Evolutionary conservation across 2,888 invertebrate species (phyloP).

Genomic region (Eilema depressum): DNA sequence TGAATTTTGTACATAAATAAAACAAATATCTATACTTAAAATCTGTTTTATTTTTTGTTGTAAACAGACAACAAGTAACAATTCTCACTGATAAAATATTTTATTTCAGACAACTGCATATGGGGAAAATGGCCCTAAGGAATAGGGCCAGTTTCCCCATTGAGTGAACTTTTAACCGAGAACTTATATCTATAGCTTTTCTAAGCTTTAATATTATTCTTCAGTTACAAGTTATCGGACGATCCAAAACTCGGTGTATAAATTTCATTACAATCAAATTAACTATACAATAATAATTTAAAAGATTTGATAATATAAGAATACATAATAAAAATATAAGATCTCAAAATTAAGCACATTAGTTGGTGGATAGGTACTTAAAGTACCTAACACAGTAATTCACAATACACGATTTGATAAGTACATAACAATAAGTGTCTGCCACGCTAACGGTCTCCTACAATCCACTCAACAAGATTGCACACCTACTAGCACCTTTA

Average conservation of each 20-base stretch:
- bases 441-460: constrained; percentile 32
- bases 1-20: constrained; percentile 45
- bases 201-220: constrained; percentile 7
- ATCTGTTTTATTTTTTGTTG: constrained; percentile 70
- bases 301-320: constrained; percentile 47
- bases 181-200: neutral
- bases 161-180: neutral
- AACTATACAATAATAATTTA: constrained; percentile 53
- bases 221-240: neutral
- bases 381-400: constrained; percentile 56
- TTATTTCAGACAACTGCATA: constrained; percentile 66
- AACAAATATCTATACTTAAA: constrained; percentile 64
- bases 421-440: constrained; percentile 34
- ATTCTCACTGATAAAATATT: constrained; percentile 62
- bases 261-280: constrained; percentile 67
- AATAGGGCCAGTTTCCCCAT: neutral
- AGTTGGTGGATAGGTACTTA: constrained; percentile 40
- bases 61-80: constrained; percentile 65
- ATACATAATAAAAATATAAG: constrained; percentile 50
- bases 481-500: constrained; percentile 64
- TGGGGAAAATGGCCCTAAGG: no score
- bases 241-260: constrained; percentile 33
- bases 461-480: constrained; percentile 59
- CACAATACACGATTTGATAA: constrained; percentile 41
- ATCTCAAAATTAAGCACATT: constrained; percentile 56